Evolutionary conservation across 2,113 vertebrate genomes (phyloP), one percentile per base, ranked within the genome.

Genomic region (Xiphophorus couchianus): DNA sequence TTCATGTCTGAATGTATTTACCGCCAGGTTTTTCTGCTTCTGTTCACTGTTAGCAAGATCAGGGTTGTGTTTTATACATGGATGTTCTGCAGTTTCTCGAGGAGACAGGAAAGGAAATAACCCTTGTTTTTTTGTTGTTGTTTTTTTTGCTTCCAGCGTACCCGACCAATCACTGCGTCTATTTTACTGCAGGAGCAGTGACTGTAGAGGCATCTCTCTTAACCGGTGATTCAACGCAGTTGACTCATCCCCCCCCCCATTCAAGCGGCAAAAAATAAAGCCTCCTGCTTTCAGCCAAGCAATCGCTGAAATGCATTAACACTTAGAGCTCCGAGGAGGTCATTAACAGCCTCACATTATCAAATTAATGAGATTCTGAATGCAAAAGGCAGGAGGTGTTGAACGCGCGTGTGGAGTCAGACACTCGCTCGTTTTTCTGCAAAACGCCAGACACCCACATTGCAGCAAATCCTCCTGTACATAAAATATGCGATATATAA

Each of bases 311-410:
- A 28, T 27, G 25, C 33, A 42, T 14, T 42, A 66, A 66, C 35
- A 42, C 65, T 66, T n/a, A 2, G 64, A 66, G 64, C 64, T 66
- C 65, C 25, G 65, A 66, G 35, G 65, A 66, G 65, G 65, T 42
- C n/a, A 39, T 66, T 42, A 66, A 27, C 65, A 66, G 3, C 42
- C n/a, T n/a, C 65, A 66, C 35, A 42, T 66, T 27, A 66, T 66
- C 65, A 66, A 39, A 66, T 66, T 66, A 66, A 27, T 66, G 35
- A 25, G 25, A 22, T 35, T 66, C 64, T 66, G 37, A 66, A 9
- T 14, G 65, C 15, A 8, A 66, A 66, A 39, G 33, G 14, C 31
- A 66, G n/a, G 33, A 66, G 25, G 64, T 66, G 64, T 37, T 37
- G 33, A 66, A 35, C 63, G 25, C 35, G 31, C 35, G 31, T n/a